Evolutionary conservation across 2,888 invertebrate species (phyloP), one percentile per base, ranked within the genome.

Genomic region (Bimastos eiseni): DNA sequence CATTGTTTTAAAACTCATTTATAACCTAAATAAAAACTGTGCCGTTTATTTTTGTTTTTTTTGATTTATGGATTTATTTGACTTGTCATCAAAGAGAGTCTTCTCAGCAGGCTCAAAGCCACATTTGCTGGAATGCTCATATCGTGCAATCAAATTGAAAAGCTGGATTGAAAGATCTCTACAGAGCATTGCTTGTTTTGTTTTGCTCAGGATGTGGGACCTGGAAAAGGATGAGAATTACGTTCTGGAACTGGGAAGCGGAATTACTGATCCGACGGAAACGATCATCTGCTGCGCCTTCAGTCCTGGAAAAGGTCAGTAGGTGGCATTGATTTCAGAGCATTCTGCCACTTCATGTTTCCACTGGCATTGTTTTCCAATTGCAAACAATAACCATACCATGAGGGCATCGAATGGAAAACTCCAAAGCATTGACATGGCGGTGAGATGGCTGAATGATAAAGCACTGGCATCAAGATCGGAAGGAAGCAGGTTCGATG

Each of bases 191-290:
- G 36, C 21, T 21, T 49, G 24, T 24, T 37, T 90, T 41, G 90
- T 36, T 88, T 30, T 97, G 98, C n/a, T 21, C 41, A 97, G 98
- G 93, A 96, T 99, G 93, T 99, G 98, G 98, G 98, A 99, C 94
- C 96, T 99, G 93, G 97, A 98, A 90, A 97, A 97, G 44, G 98
- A 98, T 91, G 98, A 99, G 93, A 99, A 98, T 95, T 98, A 97
- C 95, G 96, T 98, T 0, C 95, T 98, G 38, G 93, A 93, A 49
- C 92, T 95, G 34, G 97, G 95, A 90, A 94, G 97, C 37, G 90
- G 30, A 49, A 13, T 89, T 30, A 33, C 11, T 6, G 95, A 95
- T 91, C 90, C 93, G 24, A 94, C 93, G 91, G 96, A 96, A 91
- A 93, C 93, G 83, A 94, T 96, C 70, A 94, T 94, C 38, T 95